These are phyloP conservation scores for Trichonephila inaurata DNA, from an alignment of 1,140 invertebrate genomes.

Conservation along the genomic window DNA sequence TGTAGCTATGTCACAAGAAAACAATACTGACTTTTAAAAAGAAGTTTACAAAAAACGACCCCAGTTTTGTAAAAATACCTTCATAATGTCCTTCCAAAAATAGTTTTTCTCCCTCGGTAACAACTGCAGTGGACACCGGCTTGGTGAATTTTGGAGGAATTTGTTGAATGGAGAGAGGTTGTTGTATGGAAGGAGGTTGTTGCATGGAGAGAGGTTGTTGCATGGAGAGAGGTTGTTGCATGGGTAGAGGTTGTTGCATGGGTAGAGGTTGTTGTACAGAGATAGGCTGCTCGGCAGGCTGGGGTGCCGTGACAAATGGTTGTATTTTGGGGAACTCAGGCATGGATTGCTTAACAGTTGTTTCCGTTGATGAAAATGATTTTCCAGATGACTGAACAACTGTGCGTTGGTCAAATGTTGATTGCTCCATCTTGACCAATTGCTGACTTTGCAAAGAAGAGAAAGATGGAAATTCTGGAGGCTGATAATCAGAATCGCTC, in stretches of 20 bases:
- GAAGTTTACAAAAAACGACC: too few relatives aligned
- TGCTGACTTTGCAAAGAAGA: conserved; percentile 69
- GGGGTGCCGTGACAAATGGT: neutral
- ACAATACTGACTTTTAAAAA: too few relatives aligned
- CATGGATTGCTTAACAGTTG: neutral
- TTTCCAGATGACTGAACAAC: neutral
- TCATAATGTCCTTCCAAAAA: conserved; percentile 88
- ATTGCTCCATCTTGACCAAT: conserved; percentile 53
- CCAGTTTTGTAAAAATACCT: conserved; percentile 22
- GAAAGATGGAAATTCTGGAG: conserved; percentile 62
- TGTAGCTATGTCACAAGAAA: neutral
- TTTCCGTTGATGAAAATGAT: neutral
- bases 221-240: too few relatives aligned
- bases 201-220: too few relatives aligned
- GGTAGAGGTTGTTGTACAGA: too few relatives aligned
- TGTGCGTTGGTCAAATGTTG: neutral
- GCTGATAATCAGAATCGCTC: conserved; percentile 54
- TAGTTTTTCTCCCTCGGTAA: conserved; percentile 87
- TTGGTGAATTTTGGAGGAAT: conserved; percentile 89
- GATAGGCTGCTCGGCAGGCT: neutral
- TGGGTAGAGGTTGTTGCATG: too few relatives aligned
- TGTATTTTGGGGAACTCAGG: neutral
- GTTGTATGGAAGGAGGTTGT: too few relatives aligned
- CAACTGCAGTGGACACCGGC: conserved; percentile 88
- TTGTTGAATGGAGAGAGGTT: neutral